These are phyloP conservation scores for Oreochromis mossambicus DNA, from an alignment of 2,797 vertebrate genomes.

Conservation along the genomic window DNA sequence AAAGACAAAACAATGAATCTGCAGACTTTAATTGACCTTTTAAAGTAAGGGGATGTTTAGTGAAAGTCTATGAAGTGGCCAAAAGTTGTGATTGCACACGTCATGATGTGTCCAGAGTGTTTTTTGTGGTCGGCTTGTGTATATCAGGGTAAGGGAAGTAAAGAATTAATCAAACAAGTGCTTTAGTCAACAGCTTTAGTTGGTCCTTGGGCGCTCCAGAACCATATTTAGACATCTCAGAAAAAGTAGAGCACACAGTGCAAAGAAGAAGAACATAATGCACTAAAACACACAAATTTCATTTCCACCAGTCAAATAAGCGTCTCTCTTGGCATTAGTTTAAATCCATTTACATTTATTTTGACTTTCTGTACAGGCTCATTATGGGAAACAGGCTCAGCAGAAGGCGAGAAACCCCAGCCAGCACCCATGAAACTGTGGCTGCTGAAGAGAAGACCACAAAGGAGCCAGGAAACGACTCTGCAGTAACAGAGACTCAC, in stretches of 20 bases:
- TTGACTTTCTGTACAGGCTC: slow-evolving; percentile 22
- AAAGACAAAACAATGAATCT: neutral
- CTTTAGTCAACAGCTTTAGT: neutral
- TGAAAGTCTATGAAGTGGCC: neutral
- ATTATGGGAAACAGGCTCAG: slow-evolving; percentile 87
- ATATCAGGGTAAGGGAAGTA: neutral
- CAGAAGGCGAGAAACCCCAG: slow-evolving; percentile 81
- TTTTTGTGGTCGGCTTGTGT: neutral
- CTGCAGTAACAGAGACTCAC: neutral
- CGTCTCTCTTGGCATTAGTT: neutral
- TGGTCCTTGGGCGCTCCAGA: neutral
- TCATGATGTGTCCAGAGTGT: neutral
- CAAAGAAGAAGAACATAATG: slow-evolving; percentile 34
- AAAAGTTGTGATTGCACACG: neutral
- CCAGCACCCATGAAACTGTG: slow-evolving; percentile 23
- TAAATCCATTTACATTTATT: neutral
- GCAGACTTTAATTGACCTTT: neutral
- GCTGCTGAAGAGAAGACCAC: slow-evolving; percentile 33
- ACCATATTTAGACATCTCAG: neutral
- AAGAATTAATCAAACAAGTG: neutral
- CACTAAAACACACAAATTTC: neutral
- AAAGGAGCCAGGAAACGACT: slow-evolving; percentile 21
- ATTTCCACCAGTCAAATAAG: neutral
- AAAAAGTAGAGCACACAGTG: neutral
- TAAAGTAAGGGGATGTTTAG: neutral